Evolutionary conservation across 2,797 vertebrate species (phyloP).

Genomic region (Mareca penelope): DNA sequence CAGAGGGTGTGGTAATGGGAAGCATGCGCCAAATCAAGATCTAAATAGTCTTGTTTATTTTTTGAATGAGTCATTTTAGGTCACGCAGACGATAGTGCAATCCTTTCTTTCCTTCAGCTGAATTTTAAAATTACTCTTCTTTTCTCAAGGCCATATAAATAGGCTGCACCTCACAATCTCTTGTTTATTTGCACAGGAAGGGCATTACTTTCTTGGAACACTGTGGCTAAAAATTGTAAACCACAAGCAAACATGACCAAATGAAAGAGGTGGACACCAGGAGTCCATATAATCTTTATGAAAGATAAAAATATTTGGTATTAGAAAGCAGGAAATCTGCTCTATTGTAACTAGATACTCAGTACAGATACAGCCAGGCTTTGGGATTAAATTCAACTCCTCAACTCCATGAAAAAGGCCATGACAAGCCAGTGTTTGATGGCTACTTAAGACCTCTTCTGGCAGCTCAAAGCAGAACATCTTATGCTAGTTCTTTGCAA

Average conservation of each 20-base stretch:
- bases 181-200: constrained; percentile 42
- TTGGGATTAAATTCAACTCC: not conserved
- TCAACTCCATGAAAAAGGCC: not conserved
- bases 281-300: not conserved
- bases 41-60: constrained; percentile 61
- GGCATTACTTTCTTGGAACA: not conserved
- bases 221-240: not conserved
- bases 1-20: constrained; percentile 39
- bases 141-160: not conserved
- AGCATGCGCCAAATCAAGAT: constrained; percentile 39
- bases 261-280: not conserved
- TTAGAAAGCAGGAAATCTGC: not conserved
- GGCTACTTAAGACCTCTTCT: not conserved
- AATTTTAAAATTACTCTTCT: not conserved
- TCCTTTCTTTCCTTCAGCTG: not conserved
- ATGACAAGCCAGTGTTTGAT: not conserved
- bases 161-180: not conserved
- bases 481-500: not conserved
- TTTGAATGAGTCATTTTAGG: constrained; percentile 24
- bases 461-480: not conserved
- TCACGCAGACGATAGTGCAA: not conserved
- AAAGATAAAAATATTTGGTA: not conserved
- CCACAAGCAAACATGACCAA: not conserved
- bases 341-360: not conserved
- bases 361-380: not conserved